Evolutionary conservation across 2,888 invertebrate genomes (phyloP).

Genomic region (Sphinx pinastri): DNA sequence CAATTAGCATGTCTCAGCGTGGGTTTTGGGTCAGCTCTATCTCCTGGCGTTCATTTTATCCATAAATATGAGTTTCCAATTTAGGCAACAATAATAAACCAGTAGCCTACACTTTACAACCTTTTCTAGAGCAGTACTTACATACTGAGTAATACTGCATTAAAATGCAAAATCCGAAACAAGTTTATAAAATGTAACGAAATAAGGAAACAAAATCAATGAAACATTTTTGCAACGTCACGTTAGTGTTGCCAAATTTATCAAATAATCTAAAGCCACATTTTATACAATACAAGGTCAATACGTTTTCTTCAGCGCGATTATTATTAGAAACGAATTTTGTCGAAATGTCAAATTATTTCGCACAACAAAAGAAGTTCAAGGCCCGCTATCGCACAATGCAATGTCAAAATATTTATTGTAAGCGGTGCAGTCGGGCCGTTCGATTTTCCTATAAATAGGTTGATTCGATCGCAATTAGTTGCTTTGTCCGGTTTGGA

Average conservation of each 20-base stretch:
- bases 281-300: not conserved
- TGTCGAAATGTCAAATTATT: constrained; percentile 40
- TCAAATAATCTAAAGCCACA: constrained; percentile 3
- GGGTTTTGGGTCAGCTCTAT: no score
- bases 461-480: no score
- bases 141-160: not conserved
- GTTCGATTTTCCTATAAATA: no score
- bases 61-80: no score
- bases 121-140: not conserved
- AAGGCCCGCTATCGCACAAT: constrained; percentile 56
- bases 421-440: constrained; percentile 32
- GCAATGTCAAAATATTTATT: constrained; percentile 58
- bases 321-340: constrained; percentile 22
- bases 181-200: not conserved
- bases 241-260: not conserved
- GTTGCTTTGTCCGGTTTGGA: no score
- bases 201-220: not conserved
- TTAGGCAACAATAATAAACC: no score
- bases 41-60: no score
- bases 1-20: no score
- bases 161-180: not conserved
- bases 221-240: not conserved
- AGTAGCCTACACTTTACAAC: no score
- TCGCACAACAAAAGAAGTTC: constrained; percentile 54
- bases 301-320: not conserved